A percentile compares a stretch with the other conserved stretches of the same genome.
These are phyloP conservation scores for Pseudochirops corinnae DNA, from an alignment of 2,797 vertebrate genomes.

Conservation along the genomic window DNA sequence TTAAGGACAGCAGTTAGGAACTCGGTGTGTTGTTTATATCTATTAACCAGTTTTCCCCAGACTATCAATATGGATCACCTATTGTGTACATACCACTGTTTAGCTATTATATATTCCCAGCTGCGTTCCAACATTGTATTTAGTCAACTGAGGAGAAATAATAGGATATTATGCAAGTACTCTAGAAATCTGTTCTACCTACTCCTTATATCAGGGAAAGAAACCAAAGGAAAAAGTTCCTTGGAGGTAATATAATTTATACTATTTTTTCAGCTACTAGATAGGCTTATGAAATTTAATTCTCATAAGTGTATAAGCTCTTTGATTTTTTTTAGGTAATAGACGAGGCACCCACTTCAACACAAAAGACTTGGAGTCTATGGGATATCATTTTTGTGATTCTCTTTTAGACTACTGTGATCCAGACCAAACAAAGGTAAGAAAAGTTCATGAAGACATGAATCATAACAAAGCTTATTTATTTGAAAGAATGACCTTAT, in stretches of 20 bases:
- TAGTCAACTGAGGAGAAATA: conserved; percentile 27
- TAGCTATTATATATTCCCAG: conserved; percentile 37
- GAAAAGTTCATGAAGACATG: not conserved
- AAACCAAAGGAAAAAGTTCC: conserved; percentile 36
- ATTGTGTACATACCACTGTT: not conserved
- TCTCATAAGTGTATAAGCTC: conserved; percentile 57
- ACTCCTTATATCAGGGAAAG: conserved; percentile 9
- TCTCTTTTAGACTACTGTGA: conserved; percentile 84
- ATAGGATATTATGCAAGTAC: not conserved
- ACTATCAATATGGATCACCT: not conserved
- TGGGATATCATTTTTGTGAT: conserved; percentile 86
- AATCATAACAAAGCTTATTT: conserved; percentile 6
- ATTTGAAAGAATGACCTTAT: not conserved
- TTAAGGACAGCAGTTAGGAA: not conserved
- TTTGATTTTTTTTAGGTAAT: conserved; percentile 81
- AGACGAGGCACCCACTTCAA: conserved; percentile 84
- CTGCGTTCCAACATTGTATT: conserved; percentile 17
- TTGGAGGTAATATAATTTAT: conserved; percentile 35
- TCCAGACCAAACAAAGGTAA: conserved; percentile 83
- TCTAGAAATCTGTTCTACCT: not conserved
- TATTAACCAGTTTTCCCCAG: conserved; percentile 15
- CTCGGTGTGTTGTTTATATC: not conserved
- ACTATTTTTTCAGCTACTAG: conserved; percentile 21
- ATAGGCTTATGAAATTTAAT: conserved; percentile 51
- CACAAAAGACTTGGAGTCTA: conserved; percentile 83